Evolutionary conservation across 2,888 invertebrate genomes (phyloP).

Genomic region (Clepsis dumicolana): DNA sequence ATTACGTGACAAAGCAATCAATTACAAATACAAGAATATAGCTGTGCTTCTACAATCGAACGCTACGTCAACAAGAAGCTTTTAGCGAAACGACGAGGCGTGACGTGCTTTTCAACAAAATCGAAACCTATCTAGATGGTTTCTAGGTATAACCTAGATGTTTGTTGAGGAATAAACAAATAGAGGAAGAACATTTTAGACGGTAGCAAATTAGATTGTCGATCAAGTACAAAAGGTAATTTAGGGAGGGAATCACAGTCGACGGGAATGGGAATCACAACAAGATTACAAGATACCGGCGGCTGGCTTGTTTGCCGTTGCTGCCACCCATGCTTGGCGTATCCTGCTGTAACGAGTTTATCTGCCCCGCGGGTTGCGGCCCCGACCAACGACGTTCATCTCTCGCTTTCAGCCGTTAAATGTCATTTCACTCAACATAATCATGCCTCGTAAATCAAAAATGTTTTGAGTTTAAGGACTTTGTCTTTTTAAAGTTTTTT

Average conservation of each 20-base stretch:
- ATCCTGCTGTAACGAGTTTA: slow-evolving; percentile 83
- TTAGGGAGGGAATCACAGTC: slow-evolving; percentile 74
- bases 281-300: slow-evolving; percentile 79
- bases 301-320: slow-evolving; percentile 66
- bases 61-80: slow-evolving; percentile 85
- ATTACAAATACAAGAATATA: slow-evolving; percentile 82
- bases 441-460: slow-evolving; percentile 10
- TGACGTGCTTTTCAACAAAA: slow-evolving; percentile 68
- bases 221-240: slow-evolving; percentile 80
- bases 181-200: slow-evolving; percentile 70
- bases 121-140: slow-evolving; percentile 66
- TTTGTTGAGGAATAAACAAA: slow-evolving; percentile 64
- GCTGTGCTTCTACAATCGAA: slow-evolving; percentile 79
- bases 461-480: not conserved
- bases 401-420: slow-evolving; percentile 61
- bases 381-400: slow-evolving; percentile 67
- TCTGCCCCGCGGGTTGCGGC: slow-evolving; percentile 82
- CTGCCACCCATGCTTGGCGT: slow-evolving; percentile 64
- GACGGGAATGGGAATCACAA: slow-evolving; percentile 77
- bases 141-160: slow-evolving; percentile 58
- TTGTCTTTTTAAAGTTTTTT: not conserved
- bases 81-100: slow-evolving; percentile 76
- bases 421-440: slow-evolving; percentile 38
- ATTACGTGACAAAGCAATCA: slow-evolving; percentile 86
- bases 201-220: slow-evolving; percentile 77